Base-by-base conservation (phyloP, 2,113 vertebrate genomes). In the Paedocypris sp. region DNA sequence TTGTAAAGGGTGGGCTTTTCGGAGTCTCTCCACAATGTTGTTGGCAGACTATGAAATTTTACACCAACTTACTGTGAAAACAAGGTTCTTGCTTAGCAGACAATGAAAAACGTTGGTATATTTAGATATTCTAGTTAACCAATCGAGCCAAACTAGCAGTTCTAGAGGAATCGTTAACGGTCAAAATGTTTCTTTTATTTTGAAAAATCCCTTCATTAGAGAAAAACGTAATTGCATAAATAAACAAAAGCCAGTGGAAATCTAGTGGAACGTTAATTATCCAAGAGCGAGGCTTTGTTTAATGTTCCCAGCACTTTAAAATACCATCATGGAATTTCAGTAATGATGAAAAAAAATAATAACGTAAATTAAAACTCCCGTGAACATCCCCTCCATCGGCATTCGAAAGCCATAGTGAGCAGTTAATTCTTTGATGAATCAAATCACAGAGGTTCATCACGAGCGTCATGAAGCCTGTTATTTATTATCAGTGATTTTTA, bases 401-500 rank as follows among this genome's bases (percentile, higher is more conserved):
- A 19, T 57, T 41, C 23, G 18, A 3, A 7, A 15, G 36, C 7
- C 9, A 15, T 39, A 39, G 3, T 16, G 7, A 15, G 4, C 12
- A 15, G 32, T 25, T 23, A 29, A n/a, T 31, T 4, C 36, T 28
- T 3, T 18, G 22, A 56, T 67, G 60, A 29, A 66, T 57, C 71
- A 76, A 79, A 83, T 83, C 72, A 73, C 58, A 65, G 72, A 47
- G 2, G 57, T 70, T 80, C 75, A 79, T 85, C 71, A 74, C 70
- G 71, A 66, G 76, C 67, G 74, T 77, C 73, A 82, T 73, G 75
- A 81, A 83, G 73, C 70, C 73, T 75, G 67, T 72, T 75, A 78
- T 83, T 84, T 83, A 86, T 85, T 83, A 83, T 12, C 53, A 75
- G 68, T 58, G 75, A 77, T 75, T 78, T 73, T 78, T 71, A 77